phyloP scores from a whole-genome alignment of 1,140 invertebrate genomes.

The Oppia nitens region DNA sequence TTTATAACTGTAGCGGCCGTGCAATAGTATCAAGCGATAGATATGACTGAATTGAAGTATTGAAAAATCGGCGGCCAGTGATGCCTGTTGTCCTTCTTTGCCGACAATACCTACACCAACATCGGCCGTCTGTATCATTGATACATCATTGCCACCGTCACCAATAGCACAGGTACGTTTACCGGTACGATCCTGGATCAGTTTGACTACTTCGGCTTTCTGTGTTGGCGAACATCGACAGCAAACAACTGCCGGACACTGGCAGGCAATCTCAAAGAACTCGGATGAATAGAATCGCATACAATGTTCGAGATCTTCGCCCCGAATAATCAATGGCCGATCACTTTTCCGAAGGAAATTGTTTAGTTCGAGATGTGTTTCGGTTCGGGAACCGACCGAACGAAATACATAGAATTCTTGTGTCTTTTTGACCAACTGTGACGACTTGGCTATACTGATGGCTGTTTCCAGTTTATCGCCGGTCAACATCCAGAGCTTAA shows the following conservation, averaged over 20 bases:
- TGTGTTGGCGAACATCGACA: constrained; percentile 93
- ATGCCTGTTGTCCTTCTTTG: constrained; percentile 46
- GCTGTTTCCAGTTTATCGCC: constrained; percentile 98
- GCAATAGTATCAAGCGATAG: constrained; percentile 66
- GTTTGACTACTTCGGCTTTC: constrained; percentile 82
- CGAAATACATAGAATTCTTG: constrained; percentile 57
- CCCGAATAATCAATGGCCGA: constrained; percentile 73
- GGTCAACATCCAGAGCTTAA: constrained; percentile 98
- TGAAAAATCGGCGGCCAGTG: constrained; percentile 96
- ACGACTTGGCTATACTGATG: constrained; percentile 93
- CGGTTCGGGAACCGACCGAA: constrained; percentile 53
- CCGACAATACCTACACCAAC: constrained; percentile 87
- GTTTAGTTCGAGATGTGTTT: constrained; percentile 83
- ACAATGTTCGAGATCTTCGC: constrained; percentile 78
- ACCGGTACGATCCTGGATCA: constrained; percentile 73
- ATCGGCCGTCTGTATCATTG: constrained; percentile 77
- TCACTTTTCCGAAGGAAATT: constrained; percentile 69
- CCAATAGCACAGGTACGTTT: constrained; percentile 39
- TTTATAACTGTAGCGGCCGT: constrained; percentile 89
- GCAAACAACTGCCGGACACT: constrained; percentile 75
- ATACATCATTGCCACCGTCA: constrained; percentile 74
- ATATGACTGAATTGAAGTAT: constrained; percentile 81
- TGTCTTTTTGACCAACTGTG: constrained; percentile 56
- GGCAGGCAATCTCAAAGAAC: constrained; percentile 81
- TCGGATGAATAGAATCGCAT: constrained; percentile 85